phyloP scores from a whole-genome alignment of 1,140 invertebrate genomes.

The Trachymyrmex septentrionalis region DNA sequence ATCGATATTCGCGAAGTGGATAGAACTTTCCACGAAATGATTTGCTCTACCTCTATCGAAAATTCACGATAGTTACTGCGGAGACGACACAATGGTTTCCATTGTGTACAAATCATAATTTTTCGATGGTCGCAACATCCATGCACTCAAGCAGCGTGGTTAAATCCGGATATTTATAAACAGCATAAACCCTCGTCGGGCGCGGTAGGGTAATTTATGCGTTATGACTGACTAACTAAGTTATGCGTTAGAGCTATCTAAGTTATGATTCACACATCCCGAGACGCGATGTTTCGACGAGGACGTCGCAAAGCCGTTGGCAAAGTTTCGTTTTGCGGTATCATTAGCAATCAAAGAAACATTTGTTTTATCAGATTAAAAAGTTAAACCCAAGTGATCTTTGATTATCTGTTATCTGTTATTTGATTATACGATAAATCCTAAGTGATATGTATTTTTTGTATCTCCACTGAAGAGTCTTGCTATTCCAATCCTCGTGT shows the following conservation, averaged over 20 bases:
- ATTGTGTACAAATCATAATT: constrained; percentile 11
- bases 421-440: too few relatives aligned
- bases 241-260: constrained; percentile 34
- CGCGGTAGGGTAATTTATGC: constrained; percentile 27
- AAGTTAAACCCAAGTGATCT: too few relatives aligned
- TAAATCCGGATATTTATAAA: constrained; percentile 68
- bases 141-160: neutral
- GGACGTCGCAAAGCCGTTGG: neutral
- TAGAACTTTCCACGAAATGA: neutral
- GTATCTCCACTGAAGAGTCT: too few relatives aligned
- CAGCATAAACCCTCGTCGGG: constrained; percentile 39
- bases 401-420: too few relatives aligned
- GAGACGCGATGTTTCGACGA: neutral
- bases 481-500: too few relatives aligned
- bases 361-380: too few relatives aligned
- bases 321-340: neutral
- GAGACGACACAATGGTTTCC: too few relatives aligned
- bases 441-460: too few relatives aligned
- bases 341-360: constrained; percentile 1
- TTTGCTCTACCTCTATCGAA: neutral
- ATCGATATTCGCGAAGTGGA: neutral
- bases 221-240: constrained; percentile 38
- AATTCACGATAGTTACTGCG: neutral
- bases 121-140: constrained; percentile 10
- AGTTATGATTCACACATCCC: constrained; percentile 38